Percentiles rank a stretch among this genome's conserved stretches.
phyloP scores from a whole-genome alignment of 1,140 invertebrate species.

The Zaprionus nigranus region DNA sequence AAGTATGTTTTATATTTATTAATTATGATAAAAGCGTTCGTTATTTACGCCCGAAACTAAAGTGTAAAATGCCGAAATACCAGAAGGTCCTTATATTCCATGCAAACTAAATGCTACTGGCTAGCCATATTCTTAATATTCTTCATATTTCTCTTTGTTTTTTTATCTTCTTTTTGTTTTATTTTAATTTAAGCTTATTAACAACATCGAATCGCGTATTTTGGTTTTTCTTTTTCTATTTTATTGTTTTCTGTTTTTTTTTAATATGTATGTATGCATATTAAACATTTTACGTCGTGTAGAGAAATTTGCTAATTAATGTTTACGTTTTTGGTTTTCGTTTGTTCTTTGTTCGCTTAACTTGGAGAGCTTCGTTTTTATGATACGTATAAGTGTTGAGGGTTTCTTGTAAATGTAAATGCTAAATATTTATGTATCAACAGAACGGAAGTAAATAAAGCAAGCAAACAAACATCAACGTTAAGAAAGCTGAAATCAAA shows the following conservation, averaged over 20 bases:
- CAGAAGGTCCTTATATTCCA: conserved; percentile 26
- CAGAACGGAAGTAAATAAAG: conserved; percentile 10
- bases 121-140: conserved; percentile 60
- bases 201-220: conserved; percentile 78
- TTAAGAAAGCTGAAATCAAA: conserved; percentile 32
- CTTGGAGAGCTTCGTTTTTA: conserved; percentile 81
- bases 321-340: conserved; percentile 61
- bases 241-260: conserved; percentile 54
- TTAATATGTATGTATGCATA: conserved; percentile 51
- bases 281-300: conserved; percentile 77
- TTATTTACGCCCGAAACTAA: conserved; percentile 77
- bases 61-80: conserved; percentile 45
- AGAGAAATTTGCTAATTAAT: conserved; percentile 81
- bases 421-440: conserved; percentile 32
- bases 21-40: conserved; percentile 71
- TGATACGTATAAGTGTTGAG: conserved; percentile 82
- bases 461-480: conserved; percentile 6
- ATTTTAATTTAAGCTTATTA: conserved; percentile 71
- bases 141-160: neutral
- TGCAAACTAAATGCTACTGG: conserved; percentile 74
- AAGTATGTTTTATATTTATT: conserved; percentile 48
- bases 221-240: conserved; percentile 29
- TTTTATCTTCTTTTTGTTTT: conserved; percentile 3
- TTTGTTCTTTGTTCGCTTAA: conserved; percentile 63
- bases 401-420: conserved; percentile 44